Evolutionary conservation across 2,888 invertebrate species (phyloP).

Genomic region (Leptopilina syphax): DNA sequence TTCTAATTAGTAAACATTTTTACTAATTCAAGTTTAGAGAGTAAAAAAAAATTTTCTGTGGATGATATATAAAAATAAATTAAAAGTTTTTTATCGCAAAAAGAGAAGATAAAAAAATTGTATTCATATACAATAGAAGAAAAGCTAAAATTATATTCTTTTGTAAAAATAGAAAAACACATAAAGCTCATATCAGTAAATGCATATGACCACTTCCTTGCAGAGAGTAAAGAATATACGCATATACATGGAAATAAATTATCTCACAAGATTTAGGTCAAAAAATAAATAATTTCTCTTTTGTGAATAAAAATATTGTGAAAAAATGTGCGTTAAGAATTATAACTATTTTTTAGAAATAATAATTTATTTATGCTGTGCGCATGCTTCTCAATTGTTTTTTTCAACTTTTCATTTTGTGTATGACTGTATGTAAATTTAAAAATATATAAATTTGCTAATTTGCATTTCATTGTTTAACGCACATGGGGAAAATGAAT

Average conservation of each 20-base stretch:
- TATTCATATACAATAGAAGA: neutral
- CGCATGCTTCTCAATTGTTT: neutral
- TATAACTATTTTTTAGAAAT: no score
- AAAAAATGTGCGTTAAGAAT: neutral
- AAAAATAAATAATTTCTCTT: neutral
- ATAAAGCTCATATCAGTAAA: neutral
- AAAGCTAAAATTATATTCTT: constrained; percentile 22
- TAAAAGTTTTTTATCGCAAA: neutral
- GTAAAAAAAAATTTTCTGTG: no score
- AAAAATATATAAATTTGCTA: neutral
- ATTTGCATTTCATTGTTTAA: neutral
- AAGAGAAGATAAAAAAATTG: constrained; percentile 12
- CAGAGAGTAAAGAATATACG: neutral
- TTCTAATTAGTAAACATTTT: no score
- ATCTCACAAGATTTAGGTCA: constrained; percentile 19
- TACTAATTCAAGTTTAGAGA: no score
- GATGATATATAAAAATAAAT: neutral
- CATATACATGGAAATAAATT: neutral
- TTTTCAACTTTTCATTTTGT: neutral
- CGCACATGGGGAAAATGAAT: neutral
- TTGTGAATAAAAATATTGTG: neutral
- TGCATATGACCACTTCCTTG: constrained; percentile 18
- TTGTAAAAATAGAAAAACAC: neutral
- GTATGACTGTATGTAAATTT: neutral
- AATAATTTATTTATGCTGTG: no score